phyloP scores from a whole-genome alignment of 2,797 vertebrate genomes.

The Sylvilagus floridanus region DNA sequence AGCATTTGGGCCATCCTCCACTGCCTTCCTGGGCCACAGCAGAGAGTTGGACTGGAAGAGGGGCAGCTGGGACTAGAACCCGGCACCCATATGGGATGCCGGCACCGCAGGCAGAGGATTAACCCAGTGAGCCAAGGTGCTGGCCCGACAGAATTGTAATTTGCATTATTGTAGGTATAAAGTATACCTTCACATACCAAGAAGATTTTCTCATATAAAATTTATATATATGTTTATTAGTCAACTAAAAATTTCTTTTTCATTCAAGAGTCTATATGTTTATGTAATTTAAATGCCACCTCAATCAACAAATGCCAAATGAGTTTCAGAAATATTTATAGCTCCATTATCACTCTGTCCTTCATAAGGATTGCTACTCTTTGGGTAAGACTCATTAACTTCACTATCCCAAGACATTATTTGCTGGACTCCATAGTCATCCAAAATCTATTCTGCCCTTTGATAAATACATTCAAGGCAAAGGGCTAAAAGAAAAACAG shows the following conservation, averaged over 20 bases:
- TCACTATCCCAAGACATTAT: slow-evolving; percentile 23
- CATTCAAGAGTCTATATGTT: slow-evolving; percentile 31
- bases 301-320: slow-evolving; percentile 57
- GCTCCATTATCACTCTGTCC: slow-evolving; percentile 44
- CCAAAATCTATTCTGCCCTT: slow-evolving; percentile 51
- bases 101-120: too few relatives aligned
- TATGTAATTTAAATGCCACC: slow-evolving; percentile 51
- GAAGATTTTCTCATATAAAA: slow-evolving; percentile 23
- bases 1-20: too few relatives aligned
- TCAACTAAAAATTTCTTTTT: slow-evolving; percentile 45
- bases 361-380: slow-evolving; percentile 36
- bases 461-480: slow-evolving; percentile 24
- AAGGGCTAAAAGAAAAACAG: not conserved
- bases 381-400: slow-evolving; percentile 60
- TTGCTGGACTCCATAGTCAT: not conserved
- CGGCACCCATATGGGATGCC: too few relatives aligned
- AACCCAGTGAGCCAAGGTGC: too few relatives aligned
- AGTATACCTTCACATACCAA: slow-evolving; percentile 18
- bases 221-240: slow-evolving; percentile 22
- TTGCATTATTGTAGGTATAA: slow-evolving; percentile 9
- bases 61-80: too few relatives aligned
- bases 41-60: too few relatives aligned
- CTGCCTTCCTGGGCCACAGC: too few relatives aligned
- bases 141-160: not conserved
- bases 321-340: slow-evolving; percentile 53